Base-by-base conservation (phyloP, 2,113 vertebrate species). In the Xiphophorus hellerii region DNA sequence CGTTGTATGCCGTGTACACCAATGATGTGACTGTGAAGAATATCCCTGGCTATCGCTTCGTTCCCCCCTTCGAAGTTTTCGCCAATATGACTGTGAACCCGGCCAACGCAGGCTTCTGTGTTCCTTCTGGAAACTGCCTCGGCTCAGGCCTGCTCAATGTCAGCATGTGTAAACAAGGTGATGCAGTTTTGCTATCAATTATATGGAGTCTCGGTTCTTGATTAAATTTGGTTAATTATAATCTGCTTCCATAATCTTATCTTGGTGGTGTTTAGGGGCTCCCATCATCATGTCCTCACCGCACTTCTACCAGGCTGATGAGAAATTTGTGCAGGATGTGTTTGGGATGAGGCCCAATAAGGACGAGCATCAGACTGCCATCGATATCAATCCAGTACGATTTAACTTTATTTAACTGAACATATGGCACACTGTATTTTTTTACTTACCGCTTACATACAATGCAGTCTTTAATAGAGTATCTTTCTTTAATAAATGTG, bases 231-330 rank as follows among this genome's bases (percentile, higher is more conserved):
- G 8, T 1, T 63, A 17, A 33, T 31, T 20, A 31, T 22, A 10
- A 58, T 58, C 9, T 58, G 22, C 25, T n/a, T 58, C 22, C 22
- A n/a, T 58, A 58, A 25, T 58, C 25, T 25, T n/a, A 58, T 58
- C 51, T 58, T n/a, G 51, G 22, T 58, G 51, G 37, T 76, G 29
- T 70, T 66, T 87, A 99, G 98, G 96, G 67, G 98, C 95, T 5
- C 98, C 98, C 0, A 97, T 99, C 85, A 89, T 99, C 58, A 93
- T 99, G 85, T 99, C 98, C 1, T 96, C 96, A 35, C 98, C 98
- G 7, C 98, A 99, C 89, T 99, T 99, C 86, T 99, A 99, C 90
- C 95, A 96, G 87, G 96, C 96, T 2, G 98, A 98, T 80, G 86
- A 94, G 29, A 95, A 90, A 74, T 97, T 90, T 80, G 13, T 94